Conservation (phyloP, 2,888 invertebrate genomes). For the Trachelus troglodyta region DNA sequence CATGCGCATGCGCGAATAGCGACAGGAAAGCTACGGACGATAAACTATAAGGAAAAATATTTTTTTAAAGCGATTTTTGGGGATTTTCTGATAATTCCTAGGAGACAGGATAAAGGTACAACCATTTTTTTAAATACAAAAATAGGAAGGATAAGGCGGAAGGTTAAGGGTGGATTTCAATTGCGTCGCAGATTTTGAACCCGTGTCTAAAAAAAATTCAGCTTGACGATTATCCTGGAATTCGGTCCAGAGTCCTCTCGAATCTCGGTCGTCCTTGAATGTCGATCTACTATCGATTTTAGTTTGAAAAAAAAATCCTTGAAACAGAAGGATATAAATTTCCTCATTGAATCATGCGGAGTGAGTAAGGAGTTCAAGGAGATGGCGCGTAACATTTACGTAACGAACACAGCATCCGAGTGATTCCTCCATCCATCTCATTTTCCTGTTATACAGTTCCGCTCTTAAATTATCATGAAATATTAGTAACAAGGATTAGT, state of each 20-base stretch:
- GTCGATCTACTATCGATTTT: too few species aligned
- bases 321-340: background rate
- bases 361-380: background rate
- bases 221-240: background rate
- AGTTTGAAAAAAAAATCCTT: background rate
- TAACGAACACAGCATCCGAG: background rate
- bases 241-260: background rate
- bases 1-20: background rate
- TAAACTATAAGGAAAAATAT: background rate
- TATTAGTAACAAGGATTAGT: background rate
- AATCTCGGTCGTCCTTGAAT: background rate
- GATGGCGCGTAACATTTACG: background rate
- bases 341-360: background rate
- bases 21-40: background rate
- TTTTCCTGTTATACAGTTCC: background rate
- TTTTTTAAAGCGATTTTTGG: background rate
- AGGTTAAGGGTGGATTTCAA: too few species aligned
- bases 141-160: background rate
- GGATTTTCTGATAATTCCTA: background rate
- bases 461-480: background rate
- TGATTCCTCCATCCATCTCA: background rate
- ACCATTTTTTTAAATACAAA: too few species aligned
- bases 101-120: background rate
- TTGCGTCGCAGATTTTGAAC: background rate
- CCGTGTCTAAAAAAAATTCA: background rate